Conservation (phyloP, 2,797 vertebrate genomes). For the Pantherophis alleghaniensis region DNA sequence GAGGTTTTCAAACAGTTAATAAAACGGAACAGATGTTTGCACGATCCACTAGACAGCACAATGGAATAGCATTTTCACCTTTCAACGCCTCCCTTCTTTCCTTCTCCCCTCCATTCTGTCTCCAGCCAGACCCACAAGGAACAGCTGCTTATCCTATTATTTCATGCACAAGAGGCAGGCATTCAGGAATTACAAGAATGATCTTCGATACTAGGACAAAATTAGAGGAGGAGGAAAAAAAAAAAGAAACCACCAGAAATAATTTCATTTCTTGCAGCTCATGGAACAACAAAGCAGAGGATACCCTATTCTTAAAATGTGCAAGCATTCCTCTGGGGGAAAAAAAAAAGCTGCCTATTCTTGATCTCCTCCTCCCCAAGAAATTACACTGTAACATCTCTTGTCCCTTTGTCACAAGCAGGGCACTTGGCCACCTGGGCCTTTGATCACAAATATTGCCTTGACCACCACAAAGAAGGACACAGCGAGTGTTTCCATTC, state of each 20-base stretch:
- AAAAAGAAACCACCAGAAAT: neutral
- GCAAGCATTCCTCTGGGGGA: neutral
- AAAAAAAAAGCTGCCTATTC: accelerated
- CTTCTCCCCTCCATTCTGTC: neutral
- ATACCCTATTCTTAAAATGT: neutral
- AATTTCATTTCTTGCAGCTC: neutral
- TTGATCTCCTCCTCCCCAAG: too few relatives aligned
- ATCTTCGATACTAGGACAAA: neutral
- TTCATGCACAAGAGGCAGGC: neutral
- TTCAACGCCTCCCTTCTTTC: neutral
- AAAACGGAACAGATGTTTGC: slow-evolving; percentile 1
- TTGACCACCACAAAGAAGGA: neutral
- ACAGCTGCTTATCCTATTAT: neutral
- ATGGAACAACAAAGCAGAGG: neutral
- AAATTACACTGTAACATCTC: accelerated
- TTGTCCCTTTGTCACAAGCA: neutral
- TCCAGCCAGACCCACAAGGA: neutral
- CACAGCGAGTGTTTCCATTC: neutral
- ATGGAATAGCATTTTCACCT: neutral
- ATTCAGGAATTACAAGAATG: neutral
- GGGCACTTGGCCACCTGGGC: accelerated
- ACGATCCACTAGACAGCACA: neutral
- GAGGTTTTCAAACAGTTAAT: slow-evolving; percentile 11
- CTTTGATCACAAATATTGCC: neutral
- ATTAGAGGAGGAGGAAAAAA: accelerated